Percentiles rank a stretch among this genome's conserved stretches.
phyloP scores from a whole-genome alignment of 92 coral and sea anemone genomes.

The Epizoanthus rinbou region DNA sequence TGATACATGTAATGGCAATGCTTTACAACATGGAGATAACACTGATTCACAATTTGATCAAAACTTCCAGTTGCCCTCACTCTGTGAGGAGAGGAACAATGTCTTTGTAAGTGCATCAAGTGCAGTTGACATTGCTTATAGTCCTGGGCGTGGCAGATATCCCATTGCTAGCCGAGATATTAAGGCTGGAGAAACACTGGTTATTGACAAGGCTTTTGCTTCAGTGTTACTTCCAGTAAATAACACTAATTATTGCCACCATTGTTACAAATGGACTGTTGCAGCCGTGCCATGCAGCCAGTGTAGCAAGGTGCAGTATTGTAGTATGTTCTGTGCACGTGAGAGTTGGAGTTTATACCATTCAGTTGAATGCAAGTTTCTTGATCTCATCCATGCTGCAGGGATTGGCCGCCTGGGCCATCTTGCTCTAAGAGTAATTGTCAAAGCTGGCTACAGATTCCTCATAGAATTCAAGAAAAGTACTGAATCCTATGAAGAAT shows the following conservation, averaged over 20 bases:
- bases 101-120: constrained; percentile 66
- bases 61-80: constrained; percentile 37
- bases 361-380: constrained; percentile 74
- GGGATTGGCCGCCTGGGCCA: constrained; percentile 83
- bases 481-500: constrained; percentile 23
- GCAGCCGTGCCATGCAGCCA: constrained; percentile 84
- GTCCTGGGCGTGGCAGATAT: constrained; percentile 67
- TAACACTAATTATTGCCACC: constrained; percentile 79
- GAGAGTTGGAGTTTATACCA: constrained; percentile 86
- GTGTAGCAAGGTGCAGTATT: constrained; percentile 82
- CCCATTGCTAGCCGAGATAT: constrained; percentile 82
- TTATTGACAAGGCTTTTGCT: constrained; percentile 93
- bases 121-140: constrained; percentile 57
- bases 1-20: neutral
- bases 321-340: constrained; percentile 70
- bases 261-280: constrained; percentile 62
- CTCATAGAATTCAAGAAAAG: constrained; percentile 54
- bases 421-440: constrained; percentile 86
- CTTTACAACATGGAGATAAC: neutral
- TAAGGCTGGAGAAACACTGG: constrained; percentile 81
- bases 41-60: neutral
- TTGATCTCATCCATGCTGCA: constrained; percentile 74
- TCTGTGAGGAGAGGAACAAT: constrained; percentile 43
- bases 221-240: constrained; percentile 83
- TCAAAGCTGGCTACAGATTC: constrained; percentile 69